phyloP scores from a whole-genome alignment of 2,888 invertebrate genomes.

The Orthosia gothica region DNA sequence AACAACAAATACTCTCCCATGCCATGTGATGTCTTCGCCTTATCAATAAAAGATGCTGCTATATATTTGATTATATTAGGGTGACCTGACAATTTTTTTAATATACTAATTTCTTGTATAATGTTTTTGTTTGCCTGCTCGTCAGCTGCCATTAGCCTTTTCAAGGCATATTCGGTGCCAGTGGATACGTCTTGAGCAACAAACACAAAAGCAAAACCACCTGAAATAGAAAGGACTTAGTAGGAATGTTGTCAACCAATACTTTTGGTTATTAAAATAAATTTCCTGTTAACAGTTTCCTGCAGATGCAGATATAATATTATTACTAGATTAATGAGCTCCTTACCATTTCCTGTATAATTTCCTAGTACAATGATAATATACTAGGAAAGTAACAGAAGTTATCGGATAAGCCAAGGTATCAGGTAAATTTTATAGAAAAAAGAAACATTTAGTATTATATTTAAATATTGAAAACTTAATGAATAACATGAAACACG shows the following conservation, averaged over 20 bases:
- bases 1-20: constrained; percentile 97
- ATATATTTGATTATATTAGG: constrained; percentile 98
- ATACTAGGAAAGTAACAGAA: background rate
- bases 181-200: constrained; percentile 97
- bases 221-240: constrained; percentile 90
- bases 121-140: constrained; percentile 95
- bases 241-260: constrained; percentile 45
- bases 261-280: constrained; percentile 5
- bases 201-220: constrained; percentile 99
- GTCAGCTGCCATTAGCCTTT: constrained; percentile 96
- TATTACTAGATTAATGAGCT: background rate
- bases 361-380: background rate
- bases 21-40: constrained; percentile 95
- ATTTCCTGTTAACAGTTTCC: constrained; percentile 19
- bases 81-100: constrained; percentile 98
- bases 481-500: background rate
- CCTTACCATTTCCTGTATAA: constrained; percentile 2
- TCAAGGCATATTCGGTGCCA: constrained; percentile 98
- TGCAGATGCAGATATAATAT: background rate
- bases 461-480: no score
- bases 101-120: constrained; percentile 95
- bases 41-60: constrained; percentile 96
- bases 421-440: background rate
- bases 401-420: background rate
- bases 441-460: no score